Conservation (phyloP, 2,113 vertebrate species). For the Ploceus nigricollis region DNA sequence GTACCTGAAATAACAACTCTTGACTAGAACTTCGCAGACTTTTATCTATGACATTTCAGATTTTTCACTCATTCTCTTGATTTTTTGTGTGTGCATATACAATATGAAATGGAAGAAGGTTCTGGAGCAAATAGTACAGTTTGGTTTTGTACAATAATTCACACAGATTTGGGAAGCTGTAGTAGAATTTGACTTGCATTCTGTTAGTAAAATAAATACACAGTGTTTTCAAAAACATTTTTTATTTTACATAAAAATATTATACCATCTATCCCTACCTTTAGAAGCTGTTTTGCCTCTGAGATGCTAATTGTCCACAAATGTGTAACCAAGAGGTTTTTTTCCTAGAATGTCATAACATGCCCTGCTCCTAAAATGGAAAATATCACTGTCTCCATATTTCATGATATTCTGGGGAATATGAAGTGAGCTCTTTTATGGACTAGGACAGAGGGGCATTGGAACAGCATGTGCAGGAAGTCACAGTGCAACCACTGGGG, state of each 20-base stretch:
- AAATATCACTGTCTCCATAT: neutral
- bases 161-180: neutral
- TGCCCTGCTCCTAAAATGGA: neutral
- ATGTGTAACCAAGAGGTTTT: neutral
- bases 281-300: neutral
- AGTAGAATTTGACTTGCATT: neutral
- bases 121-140: neutral
- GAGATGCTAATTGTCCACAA: neutral
- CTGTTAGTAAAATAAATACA: neutral
- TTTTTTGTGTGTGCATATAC: neutral
- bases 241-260: neutral
- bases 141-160: neutral
- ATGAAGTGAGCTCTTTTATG: neutral
- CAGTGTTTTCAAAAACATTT: neutral
- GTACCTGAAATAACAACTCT: neutral
- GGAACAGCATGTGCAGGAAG: slow-evolving; percentile 34
- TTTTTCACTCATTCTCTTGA: neutral
- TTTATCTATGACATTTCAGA: neutral
- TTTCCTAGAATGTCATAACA: neutral
- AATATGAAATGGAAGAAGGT: neutral
- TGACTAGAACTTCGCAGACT: neutral
- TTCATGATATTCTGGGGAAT: neutral
- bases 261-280: neutral
- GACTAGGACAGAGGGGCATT: neutral
- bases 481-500: neutral